Evolutionary conservation across 2,888 invertebrate species (phyloP).

Genomic region (Lypha dubia): DNA sequence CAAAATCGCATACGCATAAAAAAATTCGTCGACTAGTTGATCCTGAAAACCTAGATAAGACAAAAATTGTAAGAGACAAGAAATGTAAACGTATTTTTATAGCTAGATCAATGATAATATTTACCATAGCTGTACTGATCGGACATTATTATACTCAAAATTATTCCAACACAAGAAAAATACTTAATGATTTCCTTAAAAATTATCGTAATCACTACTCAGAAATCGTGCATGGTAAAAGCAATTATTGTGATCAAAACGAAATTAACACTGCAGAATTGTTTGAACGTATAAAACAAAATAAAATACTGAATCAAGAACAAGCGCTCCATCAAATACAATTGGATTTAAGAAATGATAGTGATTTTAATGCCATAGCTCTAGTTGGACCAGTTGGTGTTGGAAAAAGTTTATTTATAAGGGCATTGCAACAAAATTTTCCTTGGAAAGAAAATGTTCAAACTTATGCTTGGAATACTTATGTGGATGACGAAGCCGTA

Average conservation of each 20-base stretch:
- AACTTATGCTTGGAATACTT: constrained; percentile 76
- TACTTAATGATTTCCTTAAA: constrained; percentile 67
- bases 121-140: constrained; percentile 55
- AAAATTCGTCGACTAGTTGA: constrained; percentile 69
- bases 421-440: constrained; percentile 76
- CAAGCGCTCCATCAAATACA: constrained; percentile 76
- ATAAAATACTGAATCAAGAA: constrained; percentile 75
- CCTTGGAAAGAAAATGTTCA: constrained; percentile 81
- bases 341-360: constrained; percentile 73
- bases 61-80: not conserved
- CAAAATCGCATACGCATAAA: constrained; percentile 56
- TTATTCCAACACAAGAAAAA: constrained; percentile 50
- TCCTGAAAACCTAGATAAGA: constrained; percentile 12
- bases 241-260: constrained; percentile 77
- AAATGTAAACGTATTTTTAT: constrained; percentile 64
- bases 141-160: constrained; percentile 64
- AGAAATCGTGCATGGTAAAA: constrained; percentile 77
- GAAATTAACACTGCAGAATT: constrained; percentile 71
- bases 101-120: constrained; percentile 37
- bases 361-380: constrained; percentile 76
- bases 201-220: constrained; percentile 78
- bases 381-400: constrained; percentile 79
- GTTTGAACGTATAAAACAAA: constrained; percentile 73
- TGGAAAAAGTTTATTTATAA: constrained; percentile 79
- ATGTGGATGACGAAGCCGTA: constrained; percentile 59